Conservation (phyloP, 2,797 vertebrate species). For the Neopelma chrysocephalum region DNA sequence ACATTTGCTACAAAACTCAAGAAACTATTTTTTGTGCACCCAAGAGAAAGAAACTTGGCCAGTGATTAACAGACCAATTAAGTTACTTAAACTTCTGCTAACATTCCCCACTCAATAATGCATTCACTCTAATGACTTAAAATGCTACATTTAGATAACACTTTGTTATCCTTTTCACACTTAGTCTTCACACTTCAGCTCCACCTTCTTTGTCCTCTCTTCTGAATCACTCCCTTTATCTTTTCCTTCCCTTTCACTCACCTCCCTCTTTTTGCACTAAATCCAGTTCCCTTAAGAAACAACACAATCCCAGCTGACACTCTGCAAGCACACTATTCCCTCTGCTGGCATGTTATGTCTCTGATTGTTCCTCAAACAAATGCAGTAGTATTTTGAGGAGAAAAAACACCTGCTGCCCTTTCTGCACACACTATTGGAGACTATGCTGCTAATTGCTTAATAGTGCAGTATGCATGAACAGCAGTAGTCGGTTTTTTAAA, state of each 20-base stretch:
- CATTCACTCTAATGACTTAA: constrained; percentile 16
- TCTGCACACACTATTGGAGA: background rate
- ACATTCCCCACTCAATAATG: background rate
- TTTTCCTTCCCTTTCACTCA: background rate
- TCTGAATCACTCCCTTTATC: background rate
- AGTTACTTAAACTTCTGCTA: constrained; percentile 32
- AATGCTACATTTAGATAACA: background rate
- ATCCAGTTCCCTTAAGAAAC: background rate
- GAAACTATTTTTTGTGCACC: background rate
- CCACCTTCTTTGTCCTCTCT: background rate
- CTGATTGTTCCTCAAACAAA: background rate
- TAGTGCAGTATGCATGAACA: background rate
- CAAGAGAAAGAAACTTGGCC: background rate
- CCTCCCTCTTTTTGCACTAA: background rate
- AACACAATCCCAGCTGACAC: background rate
- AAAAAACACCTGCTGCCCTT: background rate
- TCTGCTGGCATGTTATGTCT: background rate
- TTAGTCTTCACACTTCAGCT: background rate
- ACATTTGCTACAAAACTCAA: background rate
- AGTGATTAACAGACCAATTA: constrained; percentile 51
- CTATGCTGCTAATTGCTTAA: background rate
- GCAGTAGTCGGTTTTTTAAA: accelerated
- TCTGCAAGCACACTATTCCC: background rate
- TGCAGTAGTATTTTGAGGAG: background rate
- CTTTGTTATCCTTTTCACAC: background rate